Base-by-base conservation (phyloP, 2,797 vertebrate genomes). In the Sylvia borin region DNA sequence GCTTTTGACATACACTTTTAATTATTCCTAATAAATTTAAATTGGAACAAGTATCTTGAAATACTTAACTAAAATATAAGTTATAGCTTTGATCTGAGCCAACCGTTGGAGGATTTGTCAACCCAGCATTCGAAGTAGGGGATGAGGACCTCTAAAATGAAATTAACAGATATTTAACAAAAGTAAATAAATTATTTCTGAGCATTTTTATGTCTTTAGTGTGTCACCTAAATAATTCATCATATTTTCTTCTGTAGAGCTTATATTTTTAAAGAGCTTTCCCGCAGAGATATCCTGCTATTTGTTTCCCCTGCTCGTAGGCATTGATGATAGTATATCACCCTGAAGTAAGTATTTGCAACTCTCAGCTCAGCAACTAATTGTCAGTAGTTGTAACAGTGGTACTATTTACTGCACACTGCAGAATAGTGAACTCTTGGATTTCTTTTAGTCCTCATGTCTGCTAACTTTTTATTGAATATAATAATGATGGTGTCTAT, bases 21-120 rank as follows among this genome's bases (percentile, higher is more conserved):
- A 96, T 96, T 96, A 82, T 78, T 97, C 93, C 80, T 93, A 77
- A 95, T 73, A 95, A 88, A 90, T 95, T 94, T 73, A 94, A 96
- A 93, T 84, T 78, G 38, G 43, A 94, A 55, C 40, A 95, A 92
- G 79, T 92, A 47, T 92, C 75, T 96, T 61, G 40, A 67, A 96
- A 64, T 86, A 51, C n/a, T 60, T 73, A 88, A 88, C 66, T 68
- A 76, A 92, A 75, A 95, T 90, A 31, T 79, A 96, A 95, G 10
- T 96, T 93, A 93, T 10, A 90, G 40, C 16, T 93, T 72, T 91
- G 78, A 91, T 93, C 95, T 95, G 16, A 92, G 84, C 72, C 54
- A 72, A 27, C 64, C 83, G 92, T 48, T 75, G 26, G 36, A 81
- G 43, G 21, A 88, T 89, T 64, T 94, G 55, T 96, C 66, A 97